A percentile compares a stretch with the other conserved stretches of the same genome.
These are phyloP conservation scores for Pristionchus maxplancki DNA, from an alignment of 2,888 invertebrate genomes.

Conservation along the genomic window DNA sequence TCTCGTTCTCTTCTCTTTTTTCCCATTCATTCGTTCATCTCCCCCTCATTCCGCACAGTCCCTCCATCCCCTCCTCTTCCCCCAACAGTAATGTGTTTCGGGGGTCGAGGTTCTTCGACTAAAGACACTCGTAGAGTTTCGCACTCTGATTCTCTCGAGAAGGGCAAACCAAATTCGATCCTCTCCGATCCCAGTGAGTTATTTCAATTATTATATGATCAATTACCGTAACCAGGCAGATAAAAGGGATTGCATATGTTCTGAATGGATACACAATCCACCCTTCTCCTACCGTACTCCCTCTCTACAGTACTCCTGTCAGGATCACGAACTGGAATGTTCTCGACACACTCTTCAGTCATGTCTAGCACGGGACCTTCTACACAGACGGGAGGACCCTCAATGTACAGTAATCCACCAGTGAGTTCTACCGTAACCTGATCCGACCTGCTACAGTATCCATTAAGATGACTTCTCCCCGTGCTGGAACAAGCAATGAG, in stretches of 20 bases:
- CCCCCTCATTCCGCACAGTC: not conserved
- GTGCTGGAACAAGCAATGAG: not conserved
- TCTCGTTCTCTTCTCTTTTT: no score
- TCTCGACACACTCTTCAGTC: not conserved
- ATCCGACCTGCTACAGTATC: no score
- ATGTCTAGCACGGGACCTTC: not conserved
- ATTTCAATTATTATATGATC: not conserved
- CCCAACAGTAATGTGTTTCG: not conserved
- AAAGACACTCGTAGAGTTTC: not conserved
- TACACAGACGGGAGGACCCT: not conserved
- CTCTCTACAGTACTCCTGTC: not conserved
- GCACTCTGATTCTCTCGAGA: not conserved
- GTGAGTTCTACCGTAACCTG: no score
- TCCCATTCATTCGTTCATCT: not conserved
- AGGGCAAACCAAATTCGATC: not conserved
- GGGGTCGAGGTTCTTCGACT: not conserved
- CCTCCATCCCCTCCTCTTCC: not conserved
- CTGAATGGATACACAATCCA: no score
- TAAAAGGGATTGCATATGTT: no score
- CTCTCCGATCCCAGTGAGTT: not conserved
- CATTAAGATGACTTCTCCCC: not conserved
- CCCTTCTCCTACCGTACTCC: not conserved
- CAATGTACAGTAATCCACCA: not conserved
- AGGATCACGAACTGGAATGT: not conserved
- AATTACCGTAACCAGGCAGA: not conserved